Conservation (phyloP, 1,140 invertebrate genomes). For the Neodiprion pinetum region DNA sequence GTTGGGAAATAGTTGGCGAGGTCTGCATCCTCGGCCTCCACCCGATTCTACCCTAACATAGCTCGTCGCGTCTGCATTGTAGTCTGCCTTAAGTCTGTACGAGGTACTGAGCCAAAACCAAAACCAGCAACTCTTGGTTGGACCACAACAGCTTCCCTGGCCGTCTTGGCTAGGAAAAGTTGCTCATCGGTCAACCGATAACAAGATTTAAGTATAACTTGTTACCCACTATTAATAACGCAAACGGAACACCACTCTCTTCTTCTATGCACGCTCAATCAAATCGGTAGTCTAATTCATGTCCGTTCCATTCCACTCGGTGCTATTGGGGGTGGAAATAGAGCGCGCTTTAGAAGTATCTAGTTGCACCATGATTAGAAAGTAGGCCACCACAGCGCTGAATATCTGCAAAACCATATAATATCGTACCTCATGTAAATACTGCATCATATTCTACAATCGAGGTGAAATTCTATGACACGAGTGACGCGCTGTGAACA, state of each 20-base stretch:
- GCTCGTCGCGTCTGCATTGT: neutral
- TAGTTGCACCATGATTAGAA: neutral
- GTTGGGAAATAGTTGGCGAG: slow-evolving; percentile 23
- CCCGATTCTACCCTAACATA: neutral
- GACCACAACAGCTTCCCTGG: neutral
- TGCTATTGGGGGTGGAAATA: no score
- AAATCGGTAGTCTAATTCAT: no score
- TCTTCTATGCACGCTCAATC: no score
- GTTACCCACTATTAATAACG: no score
- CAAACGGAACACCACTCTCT: no score
- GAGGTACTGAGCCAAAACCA: neutral
- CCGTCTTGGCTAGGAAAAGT: neutral
- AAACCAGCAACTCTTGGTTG: neutral
- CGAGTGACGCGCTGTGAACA: no score
- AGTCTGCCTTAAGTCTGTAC: neutral
- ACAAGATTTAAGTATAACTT: no score
- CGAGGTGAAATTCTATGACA: no score
- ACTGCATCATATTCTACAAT: no score
- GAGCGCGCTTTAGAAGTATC: neutral
- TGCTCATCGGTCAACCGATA: no score
- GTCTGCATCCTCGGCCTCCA: neutral
- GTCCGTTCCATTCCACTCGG: no score
- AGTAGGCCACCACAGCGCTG: neutral
- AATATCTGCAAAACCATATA: neutral
- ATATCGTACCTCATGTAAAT: no score